Conservation (phyloP, 2,888 invertebrate genomes). For the Stenodema calcarata region DNA sequence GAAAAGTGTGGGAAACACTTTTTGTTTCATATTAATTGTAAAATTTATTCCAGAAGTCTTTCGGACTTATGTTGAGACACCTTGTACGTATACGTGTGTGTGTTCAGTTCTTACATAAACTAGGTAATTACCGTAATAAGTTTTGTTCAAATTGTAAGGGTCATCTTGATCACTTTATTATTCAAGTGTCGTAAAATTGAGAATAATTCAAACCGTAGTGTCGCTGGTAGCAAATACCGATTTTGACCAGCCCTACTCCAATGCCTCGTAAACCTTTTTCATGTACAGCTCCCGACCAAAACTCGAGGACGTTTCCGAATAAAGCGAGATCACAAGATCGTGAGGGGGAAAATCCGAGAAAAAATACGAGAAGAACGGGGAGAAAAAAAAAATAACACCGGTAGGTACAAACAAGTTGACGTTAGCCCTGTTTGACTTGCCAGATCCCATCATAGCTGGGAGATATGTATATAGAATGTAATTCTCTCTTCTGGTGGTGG, state of each 20-base stretch:
- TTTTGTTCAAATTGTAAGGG: too few species aligned
- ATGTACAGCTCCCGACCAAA: not conserved
- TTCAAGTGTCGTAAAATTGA: too few species aligned
- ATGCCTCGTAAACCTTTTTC: not conserved
- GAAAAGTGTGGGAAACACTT: too few species aligned
- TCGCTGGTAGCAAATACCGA: too few species aligned
- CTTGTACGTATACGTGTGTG: too few species aligned
- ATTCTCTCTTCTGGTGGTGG: not conserved
- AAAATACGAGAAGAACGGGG: not conserved
- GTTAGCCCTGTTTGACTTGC: constrained; percentile 36
- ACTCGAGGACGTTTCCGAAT: not conserved
- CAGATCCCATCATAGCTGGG: not conserved
- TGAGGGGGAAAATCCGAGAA: not conserved
- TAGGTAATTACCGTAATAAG: too few species aligned
- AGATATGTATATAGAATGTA: constrained; percentile 3
- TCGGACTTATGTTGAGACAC: too few species aligned
- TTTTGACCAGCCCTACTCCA: not conserved
- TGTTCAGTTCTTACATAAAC: too few species aligned
- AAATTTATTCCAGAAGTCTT: too few species aligned
- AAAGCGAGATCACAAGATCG: not conserved
- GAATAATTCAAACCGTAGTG: too few species aligned
- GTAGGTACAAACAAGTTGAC: constrained; percentile 1
- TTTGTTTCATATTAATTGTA: too few species aligned
- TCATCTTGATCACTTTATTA: too few species aligned
- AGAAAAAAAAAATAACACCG: not conserved